Evolutionary conservation across 2,888 invertebrate genomes (phyloP).

Genomic region (Erpobdella octoculata): DNA sequence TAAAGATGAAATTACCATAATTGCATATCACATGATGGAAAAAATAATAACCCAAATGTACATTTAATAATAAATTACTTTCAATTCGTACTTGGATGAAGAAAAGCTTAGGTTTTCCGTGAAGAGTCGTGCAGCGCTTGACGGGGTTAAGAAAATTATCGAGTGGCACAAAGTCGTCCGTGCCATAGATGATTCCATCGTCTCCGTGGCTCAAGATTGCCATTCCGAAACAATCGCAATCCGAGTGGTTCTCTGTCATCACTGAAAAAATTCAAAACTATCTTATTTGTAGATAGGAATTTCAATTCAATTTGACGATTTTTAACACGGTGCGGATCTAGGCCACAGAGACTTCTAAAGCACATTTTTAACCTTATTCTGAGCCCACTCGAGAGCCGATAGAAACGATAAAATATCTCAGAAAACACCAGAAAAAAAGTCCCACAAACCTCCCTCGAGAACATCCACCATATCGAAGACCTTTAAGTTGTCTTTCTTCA

Average conservation of each 20-base stretch:
- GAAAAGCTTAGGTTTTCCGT: conserved; percentile 75
- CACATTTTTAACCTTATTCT: not conserved
- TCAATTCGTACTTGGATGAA: conserved; percentile 60
- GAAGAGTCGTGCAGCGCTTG: conserved; percentile 68
- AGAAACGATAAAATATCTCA: too few species aligned
- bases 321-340: too few species aligned
- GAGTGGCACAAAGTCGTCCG: conserved; percentile 75
- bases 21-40: too few species aligned
- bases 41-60: too few species aligned
- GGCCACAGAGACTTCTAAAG: too few species aligned
- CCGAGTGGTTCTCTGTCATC: conserved; percentile 68
- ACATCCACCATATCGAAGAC: conserved; percentile 63
- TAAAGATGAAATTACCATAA: too few species aligned
- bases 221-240: conserved; percentile 74
- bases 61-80: too few species aligned
- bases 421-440: too few species aligned
- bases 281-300: too few species aligned
- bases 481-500: conserved; percentile 61
- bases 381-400: too few species aligned
- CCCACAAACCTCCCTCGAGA: conserved; percentile 60
- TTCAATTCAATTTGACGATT: too few species aligned
- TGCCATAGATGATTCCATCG: conserved; percentile 75
- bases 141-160: conserved; percentile 64
- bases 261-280: conserved; percentile 53
- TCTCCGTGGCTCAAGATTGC: conserved; percentile 85